Evolutionary conservation across 2,888 invertebrate genomes (phyloP).

Genomic region (Drosophila tripunctata): DNA sequence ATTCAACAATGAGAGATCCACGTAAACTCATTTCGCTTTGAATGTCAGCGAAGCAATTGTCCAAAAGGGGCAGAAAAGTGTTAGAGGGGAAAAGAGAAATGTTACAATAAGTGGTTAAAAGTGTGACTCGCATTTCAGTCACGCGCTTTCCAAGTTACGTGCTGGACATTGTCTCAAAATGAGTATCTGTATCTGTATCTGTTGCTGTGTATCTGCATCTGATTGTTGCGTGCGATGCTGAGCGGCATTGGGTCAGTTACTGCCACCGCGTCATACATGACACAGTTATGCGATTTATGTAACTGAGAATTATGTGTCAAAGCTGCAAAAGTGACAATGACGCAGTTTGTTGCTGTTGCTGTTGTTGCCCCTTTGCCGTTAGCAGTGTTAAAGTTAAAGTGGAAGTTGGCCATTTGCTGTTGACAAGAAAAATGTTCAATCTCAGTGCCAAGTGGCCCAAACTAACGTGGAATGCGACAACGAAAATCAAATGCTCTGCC

Average conservation of each 20-base stretch:
- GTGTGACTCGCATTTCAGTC: constrained; percentile 71
- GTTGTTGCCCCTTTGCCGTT: constrained; percentile 10
- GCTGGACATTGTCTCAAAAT: constrained; percentile 29
- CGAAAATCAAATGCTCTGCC: constrained; percentile 41
- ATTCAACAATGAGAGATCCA: constrained; percentile 31
- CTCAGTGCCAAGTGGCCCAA: constrained; percentile 24
- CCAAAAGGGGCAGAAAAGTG: neutral
- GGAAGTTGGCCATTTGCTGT: too few relatives aligned
- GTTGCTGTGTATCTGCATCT: constrained; percentile 14
- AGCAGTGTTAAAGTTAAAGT: constrained; percentile 21
- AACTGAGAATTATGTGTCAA: constrained; percentile 76
- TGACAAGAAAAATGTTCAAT: constrained; percentile 54
- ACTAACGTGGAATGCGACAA: constrained; percentile 10
- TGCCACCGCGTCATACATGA: constrained; percentile 55
- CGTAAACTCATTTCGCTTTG: constrained; percentile 41
- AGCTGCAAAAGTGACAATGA: constrained; percentile 68
- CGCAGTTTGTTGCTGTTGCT: constrained; percentile 49
- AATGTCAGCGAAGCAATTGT: constrained; percentile 57
- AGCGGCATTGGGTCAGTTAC: constrained; percentile 41
- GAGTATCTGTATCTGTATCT: constrained; percentile 15
- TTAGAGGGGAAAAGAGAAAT: neutral
- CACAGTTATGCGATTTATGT: constrained; percentile 81
- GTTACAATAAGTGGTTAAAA: constrained; percentile 30
- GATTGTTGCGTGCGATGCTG: constrained; percentile 54
- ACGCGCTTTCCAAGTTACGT: constrained; percentile 60